phyloP scores from a whole-genome alignment of 2,113 vertebrate species.

The Paralichthys olivaceus region DNA sequence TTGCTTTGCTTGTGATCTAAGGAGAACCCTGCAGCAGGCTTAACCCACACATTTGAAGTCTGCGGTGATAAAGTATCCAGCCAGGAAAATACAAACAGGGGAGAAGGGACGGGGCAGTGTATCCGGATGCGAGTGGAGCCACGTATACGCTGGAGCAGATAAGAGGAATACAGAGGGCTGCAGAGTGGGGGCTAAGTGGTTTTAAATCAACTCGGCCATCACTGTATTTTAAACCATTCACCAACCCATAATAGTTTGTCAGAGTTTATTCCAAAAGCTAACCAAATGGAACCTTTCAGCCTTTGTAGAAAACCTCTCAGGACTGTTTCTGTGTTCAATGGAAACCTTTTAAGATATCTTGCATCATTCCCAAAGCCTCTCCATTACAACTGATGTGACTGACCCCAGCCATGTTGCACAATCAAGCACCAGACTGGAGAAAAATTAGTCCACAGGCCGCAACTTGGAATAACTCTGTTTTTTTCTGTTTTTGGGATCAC shows the following conservation, averaged over 20 bases:
- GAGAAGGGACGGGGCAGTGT: neutral
- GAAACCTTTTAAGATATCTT: neutral
- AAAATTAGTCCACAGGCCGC: neutral
- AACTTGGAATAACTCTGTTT: neutral
- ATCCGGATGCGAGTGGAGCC: conserved; percentile 5
- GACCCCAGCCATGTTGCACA: neutral
- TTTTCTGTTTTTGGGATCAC: neutral
- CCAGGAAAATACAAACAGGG: conserved; percentile 30
- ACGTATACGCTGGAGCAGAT: conserved; percentile 5
- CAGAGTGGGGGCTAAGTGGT: conserved; percentile 25
- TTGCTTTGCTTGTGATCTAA: conserved; percentile 36
- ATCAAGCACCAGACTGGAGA: neutral
- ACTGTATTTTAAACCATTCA: conserved; percentile 23
- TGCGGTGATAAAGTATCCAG: conserved; percentile 29
- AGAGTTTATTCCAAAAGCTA: conserved; percentile 30
- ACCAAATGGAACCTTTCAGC: conserved; percentile 8
- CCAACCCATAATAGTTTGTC: conserved; percentile 26
- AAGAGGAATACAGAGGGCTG: conserved; percentile 4
- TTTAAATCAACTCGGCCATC: conserved; percentile 39
- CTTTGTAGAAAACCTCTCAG: neutral
- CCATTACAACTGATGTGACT: neutral
- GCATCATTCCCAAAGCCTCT: neutral
- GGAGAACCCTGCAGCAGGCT: conserved; percentile 38
- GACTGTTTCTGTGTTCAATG: neutral
- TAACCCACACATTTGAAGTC: conserved; percentile 33